Conservation (phyloP, 92 coral and sea anemone genomes). For the Porites divaricata region DNA sequence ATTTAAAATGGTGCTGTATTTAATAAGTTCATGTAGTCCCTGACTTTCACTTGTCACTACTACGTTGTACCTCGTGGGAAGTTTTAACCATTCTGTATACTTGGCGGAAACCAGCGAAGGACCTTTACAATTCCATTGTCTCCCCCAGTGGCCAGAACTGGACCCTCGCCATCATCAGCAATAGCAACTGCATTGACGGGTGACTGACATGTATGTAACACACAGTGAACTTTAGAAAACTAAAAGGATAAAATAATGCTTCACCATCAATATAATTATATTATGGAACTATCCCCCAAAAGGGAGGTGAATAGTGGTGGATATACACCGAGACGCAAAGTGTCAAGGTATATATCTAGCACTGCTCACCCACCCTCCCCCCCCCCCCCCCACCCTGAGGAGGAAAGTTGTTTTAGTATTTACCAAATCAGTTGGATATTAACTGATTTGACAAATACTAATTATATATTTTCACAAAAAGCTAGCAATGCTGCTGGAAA, state of each 20-base stretch:
- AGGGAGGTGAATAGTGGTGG: not conserved
- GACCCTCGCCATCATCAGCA: constrained; percentile 89
- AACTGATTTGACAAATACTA: no score
- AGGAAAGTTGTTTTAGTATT: no score
- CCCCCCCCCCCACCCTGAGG: no score
- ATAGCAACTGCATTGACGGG: constrained; percentile 61
- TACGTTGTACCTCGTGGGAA: not conserved
- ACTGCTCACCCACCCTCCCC: no score
- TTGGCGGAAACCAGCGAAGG: constrained; percentile 87
- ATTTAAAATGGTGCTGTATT: no score
- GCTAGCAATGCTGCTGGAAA: no score
- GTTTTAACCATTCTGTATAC: constrained; percentile 2
- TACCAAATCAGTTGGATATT: no score
- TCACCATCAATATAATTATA: not conserved
- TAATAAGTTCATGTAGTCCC: no score
- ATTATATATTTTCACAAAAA: no score
- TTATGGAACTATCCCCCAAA: not conserved
- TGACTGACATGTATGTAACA: constrained; percentile 57
- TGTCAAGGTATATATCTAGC: no score
- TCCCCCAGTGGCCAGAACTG: constrained; percentile 71
- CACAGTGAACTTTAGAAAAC: constrained; percentile 72
- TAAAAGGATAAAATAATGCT: constrained; percentile 8
- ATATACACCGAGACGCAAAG: not conserved
- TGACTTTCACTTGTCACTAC: no score
- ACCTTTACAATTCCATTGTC: constrained; percentile 76